Percentiles rank a stretch among this genome's conserved stretches.
Evolutionary conservation across 2,888 invertebrate species (phyloP).

Genomic region (Sphaerophoria taeniata): DNA sequence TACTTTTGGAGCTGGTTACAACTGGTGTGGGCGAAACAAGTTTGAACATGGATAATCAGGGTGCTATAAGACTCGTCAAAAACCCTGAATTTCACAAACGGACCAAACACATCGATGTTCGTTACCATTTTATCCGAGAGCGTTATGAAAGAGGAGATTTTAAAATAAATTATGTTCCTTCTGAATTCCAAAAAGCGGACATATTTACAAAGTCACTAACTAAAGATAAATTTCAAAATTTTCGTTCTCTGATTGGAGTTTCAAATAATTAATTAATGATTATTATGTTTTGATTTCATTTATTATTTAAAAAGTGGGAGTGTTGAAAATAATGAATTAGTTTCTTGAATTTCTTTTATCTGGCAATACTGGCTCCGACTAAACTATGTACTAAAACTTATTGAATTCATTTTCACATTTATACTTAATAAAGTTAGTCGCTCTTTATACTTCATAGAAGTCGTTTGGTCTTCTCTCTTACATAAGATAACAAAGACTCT

Average conservation of each 20-base stretch:
- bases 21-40: conserved; percentile 4
- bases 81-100: conserved; percentile 7
- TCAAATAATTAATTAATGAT: background rate
- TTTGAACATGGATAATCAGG: conserved; percentile 15
- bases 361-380: background rate
- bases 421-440: background rate
- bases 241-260: conserved; percentile 8
- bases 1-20: conserved; percentile 10
- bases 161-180: conserved; percentile 5
- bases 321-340: background rate
- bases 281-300: background rate
- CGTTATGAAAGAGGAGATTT: conserved; percentile 3
- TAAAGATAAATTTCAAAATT: conserved; percentile 8
- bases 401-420: background rate
- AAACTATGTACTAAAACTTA: background rate
- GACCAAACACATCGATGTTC: conserved; percentile 1
- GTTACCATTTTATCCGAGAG: conserved; percentile 13
- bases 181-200: background rate
- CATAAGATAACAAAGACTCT: background rate
- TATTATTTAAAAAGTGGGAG: conserved; percentile 4
- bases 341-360: background rate
- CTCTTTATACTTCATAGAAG: background rate
- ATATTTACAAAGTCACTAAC: background rate
- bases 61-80: conserved; percentile 4
- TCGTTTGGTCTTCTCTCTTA: background rate